A percentile compares a stretch with the other conserved stretches of the same genome.
These are phyloP conservation scores for Sebastes wilsoni DNA, from an alignment of 2,797 vertebrate species.

Conservation along the genomic window DNA sequence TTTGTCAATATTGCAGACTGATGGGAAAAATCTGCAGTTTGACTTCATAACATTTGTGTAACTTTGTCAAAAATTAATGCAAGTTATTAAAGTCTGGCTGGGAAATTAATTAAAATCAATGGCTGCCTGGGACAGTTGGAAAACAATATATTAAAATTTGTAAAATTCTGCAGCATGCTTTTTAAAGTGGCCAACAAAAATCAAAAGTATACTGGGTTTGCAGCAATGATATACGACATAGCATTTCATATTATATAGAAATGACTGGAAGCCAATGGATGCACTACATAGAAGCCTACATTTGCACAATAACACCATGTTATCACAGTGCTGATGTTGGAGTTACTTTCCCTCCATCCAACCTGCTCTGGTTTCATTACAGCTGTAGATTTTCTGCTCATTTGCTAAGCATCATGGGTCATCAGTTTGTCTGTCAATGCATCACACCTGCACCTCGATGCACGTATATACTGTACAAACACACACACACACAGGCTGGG, in stretches of 20 bases:
- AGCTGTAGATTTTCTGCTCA: conserved; percentile 53
- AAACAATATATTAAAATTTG: not conserved
- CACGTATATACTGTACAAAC: not conserved
- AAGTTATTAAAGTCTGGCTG: no score
- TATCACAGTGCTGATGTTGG: not conserved
- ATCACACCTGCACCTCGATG: conserved; percentile 9
- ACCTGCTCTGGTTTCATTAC: conserved; percentile 19
- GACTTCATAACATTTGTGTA: not conserved
- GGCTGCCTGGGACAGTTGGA: not conserved
- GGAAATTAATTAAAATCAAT: not conserved
- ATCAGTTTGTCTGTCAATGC: conserved; percentile 15
- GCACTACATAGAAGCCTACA: not conserved
- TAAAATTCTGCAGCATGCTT: not conserved
- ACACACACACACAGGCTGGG: not conserved
- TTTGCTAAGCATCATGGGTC: conserved; percentile 43
- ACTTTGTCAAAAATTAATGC: not conserved
- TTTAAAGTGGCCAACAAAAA: not conserved
- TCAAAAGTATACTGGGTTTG: not conserved
- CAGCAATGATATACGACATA: not conserved
- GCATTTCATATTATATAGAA: not conserved
- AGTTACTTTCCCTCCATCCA: conserved; percentile 2
- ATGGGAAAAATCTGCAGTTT: not conserved
- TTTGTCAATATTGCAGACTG: not conserved
- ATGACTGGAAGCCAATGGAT: not conserved
- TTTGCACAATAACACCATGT: not conserved